phyloP scores from a whole-genome alignment of 2,113 vertebrate genomes.

The Podarcis muralis region DNA sequence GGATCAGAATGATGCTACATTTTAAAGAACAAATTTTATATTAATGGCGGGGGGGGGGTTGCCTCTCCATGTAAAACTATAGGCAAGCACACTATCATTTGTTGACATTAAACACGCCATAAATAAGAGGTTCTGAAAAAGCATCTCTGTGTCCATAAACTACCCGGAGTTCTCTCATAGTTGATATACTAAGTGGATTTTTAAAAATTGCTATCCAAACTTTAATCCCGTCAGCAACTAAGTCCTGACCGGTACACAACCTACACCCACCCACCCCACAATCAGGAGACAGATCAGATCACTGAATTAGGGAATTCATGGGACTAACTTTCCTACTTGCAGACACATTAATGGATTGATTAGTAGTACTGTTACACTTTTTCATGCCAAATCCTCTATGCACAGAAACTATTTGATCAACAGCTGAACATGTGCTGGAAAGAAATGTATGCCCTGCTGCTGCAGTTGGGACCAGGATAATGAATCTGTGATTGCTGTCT shows the following conservation, averaged over 20 bases:
- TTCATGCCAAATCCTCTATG: not conserved
- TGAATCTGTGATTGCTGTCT: not conserved
- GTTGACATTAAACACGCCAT: slow-evolving; percentile 25
- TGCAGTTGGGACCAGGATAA: not conserved
- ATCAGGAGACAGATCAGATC: not conserved
- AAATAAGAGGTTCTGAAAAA: slow-evolving; percentile 18
- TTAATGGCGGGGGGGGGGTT: not conserved
- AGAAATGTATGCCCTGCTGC: not conserved
- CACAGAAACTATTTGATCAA: not conserved
- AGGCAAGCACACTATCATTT: not conserved
- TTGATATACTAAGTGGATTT: not conserved
- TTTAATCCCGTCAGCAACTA: not conserved
- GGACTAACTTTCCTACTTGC: not conserved
- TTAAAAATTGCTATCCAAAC: not conserved
- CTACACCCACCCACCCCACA: not conserved
- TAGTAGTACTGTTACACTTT: not conserved
- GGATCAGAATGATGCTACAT: not conserved
- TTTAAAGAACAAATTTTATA: not conserved
- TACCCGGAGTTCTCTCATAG: not conserved
- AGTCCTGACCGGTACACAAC: not conserved
- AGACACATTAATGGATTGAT: not conserved
- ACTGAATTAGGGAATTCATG: not conserved
- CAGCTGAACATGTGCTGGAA: not conserved
- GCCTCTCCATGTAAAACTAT: not conserved
- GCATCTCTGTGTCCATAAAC: not conserved